These are phyloP conservation scores for Rhabdornis inornatus DNA, from an alignment of 2,113 vertebrate species.

Conservation along the genomic window DNA sequence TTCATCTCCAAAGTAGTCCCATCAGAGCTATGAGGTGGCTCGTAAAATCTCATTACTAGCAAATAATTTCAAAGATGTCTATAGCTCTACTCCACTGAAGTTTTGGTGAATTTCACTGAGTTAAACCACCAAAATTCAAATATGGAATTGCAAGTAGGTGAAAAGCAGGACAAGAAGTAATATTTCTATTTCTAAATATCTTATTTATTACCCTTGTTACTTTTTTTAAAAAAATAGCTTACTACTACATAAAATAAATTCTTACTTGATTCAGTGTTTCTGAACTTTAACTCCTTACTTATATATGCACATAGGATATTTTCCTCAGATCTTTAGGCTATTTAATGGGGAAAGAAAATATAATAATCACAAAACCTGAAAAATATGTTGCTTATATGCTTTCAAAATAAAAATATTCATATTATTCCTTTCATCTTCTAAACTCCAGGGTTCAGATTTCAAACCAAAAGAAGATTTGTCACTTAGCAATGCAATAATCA, in stretches of 20 bases:
- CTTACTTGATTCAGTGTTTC: background rate
- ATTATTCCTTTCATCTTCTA: background rate
- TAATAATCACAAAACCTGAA: background rate
- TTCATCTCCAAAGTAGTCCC: background rate
- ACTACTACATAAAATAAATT: background rate
- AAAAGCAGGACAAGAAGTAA: background rate
- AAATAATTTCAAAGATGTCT: background rate
- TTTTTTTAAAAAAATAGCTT: background rate
- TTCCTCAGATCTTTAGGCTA: background rate
- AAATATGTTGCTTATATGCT: accelerated
- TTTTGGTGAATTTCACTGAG: background rate
- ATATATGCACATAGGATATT: background rate
- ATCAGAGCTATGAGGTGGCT: background rate
- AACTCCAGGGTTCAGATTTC: background rate
- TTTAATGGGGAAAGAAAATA: background rate
- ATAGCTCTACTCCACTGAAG: background rate
- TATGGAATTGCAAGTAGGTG: background rate
- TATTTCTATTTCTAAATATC: background rate
- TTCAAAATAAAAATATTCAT: background rate
- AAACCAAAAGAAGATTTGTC: background rate
- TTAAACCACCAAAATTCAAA: background rate
- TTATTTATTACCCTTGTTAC: background rate
- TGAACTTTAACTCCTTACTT: background rate
- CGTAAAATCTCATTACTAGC: background rate
- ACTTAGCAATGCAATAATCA: background rate